Evolutionary conservation across 2,113 vertebrate genomes (phyloP), one percentile per base, ranked within the genome.

Genomic region (Phylloscopus whistleri): DNA sequence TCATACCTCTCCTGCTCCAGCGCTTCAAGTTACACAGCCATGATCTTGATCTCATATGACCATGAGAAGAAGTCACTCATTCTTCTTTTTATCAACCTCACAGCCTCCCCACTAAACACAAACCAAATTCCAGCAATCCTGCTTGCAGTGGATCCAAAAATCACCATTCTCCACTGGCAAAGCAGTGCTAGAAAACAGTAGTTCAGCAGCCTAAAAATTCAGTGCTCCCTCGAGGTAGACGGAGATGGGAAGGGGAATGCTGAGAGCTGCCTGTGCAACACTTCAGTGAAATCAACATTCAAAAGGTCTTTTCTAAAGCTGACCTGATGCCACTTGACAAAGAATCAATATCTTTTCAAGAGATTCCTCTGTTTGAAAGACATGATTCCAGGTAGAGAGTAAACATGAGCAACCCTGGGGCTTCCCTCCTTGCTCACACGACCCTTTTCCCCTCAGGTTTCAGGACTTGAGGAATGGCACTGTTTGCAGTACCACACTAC

Each of bases 111-210:
- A 26, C 30, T 33, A 43, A 67, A 46, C 39, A 81, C 55, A 81
- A 62, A 33, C 6, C 37, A 59, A 92, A 74, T 37, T 63, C 67
- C 39, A 62, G 41, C 41, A 44, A 31, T 4, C 22, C 31, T 3
- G 1, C 44, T 48, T 0, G 0, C 3, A 2, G 17, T 3, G 13
- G 16, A 12, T 58, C 39, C 18, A 17, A 67, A 82, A 78, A 51
- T 18, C 52, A 27, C n/a, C 18, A 11, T 10, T 87, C 39, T 72
- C 17, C 28, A 49, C 37, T 9, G 30, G 39, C 27, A 75, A 59
- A 51, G 27, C 52, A 33, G 19, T 9, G 46, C 16, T 53, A 31
- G 26, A 19, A 89, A 35, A 35, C 10, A 26, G 16, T 4, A 28
- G 8, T 3, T 48, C 10, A 24, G n/a, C 39, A 74, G 72, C 39